A percentile compares a stretch with the other conserved stretches of the same genome.
Conservation (phyloP, 2,797 vertebrate genomes). For the Masticophis lateralis region DNA sequence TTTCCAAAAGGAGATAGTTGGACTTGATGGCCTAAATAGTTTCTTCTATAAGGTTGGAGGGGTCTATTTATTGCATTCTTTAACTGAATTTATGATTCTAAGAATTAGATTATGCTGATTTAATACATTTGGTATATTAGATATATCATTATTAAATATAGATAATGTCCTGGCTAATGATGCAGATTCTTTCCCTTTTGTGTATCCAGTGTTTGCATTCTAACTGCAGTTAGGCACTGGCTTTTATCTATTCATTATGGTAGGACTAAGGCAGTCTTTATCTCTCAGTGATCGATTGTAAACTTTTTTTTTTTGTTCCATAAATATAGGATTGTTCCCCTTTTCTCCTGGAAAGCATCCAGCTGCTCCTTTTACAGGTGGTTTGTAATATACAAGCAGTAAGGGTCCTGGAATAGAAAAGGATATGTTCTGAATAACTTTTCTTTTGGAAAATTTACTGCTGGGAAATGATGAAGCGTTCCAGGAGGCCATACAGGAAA, state of each 20-base stretch:
- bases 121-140: neutral
- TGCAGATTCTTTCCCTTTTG: neutral
- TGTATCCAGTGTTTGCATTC: neutral
- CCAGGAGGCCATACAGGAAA: neutral
- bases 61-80: neutral
- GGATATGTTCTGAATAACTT: neutral
- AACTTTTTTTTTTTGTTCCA: neutral
- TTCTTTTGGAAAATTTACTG: neutral
- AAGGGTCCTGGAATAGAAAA: neutral
- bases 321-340: neutral
- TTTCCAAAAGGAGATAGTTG: neutral
- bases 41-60: neutral
- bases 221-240: neutral
- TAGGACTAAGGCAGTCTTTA: neutral
- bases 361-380: neutral
- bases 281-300: neutral
- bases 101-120: neutral
- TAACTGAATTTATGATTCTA: neutral
- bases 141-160: neutral
- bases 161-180: neutral
- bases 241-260: neutral
- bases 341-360: neutral
- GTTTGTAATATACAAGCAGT: neutral
- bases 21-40: neutral
- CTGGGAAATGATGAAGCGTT: neutral